Percentiles rank a stretch among this genome's conserved stretches.
Evolutionary conservation across 2,888 invertebrate genomes (phyloP).

Genomic region (Pachycephus smyrnensis): DNA sequence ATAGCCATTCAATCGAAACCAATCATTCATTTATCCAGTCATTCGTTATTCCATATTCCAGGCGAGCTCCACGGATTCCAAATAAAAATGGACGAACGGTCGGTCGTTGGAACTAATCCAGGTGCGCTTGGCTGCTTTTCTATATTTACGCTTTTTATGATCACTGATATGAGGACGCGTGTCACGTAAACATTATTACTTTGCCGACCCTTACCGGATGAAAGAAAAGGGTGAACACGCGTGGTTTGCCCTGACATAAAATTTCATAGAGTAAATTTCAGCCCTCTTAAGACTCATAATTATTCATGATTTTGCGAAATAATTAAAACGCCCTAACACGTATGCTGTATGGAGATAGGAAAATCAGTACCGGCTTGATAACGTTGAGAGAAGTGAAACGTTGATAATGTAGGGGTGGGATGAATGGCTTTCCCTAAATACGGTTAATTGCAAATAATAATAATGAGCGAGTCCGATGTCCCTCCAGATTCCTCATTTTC

Average conservation of each 20-base stretch:
- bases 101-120: background rate
- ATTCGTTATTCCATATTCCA: background rate
- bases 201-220: background rate
- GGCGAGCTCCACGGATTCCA: background rate
- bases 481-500: too few relatives aligned
- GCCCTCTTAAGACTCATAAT: background rate
- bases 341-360: background rate
- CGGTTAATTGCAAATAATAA: slow-evolving; percentile 42
- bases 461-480: slow-evolving; percentile 22
- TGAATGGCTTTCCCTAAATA: slow-evolving; percentile 20
- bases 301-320: slow-evolving; percentile 2
- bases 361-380: slow-evolving; percentile 2
- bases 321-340: background rate
- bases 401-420: background rate
- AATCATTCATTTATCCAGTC: background rate
- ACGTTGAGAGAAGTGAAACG: background rate
- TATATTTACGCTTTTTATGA: background rate
- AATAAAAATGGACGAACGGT: background rate
- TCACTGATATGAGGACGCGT: background rate
- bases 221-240: background rate
- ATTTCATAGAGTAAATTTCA: background rate
- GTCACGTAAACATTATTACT: background rate
- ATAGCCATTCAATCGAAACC: background rate
- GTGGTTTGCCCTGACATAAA: background rate
- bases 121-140: background rate